Conservation (phyloP, 2,113 vertebrate genomes). For the Ifrita kowaldi region DNA sequence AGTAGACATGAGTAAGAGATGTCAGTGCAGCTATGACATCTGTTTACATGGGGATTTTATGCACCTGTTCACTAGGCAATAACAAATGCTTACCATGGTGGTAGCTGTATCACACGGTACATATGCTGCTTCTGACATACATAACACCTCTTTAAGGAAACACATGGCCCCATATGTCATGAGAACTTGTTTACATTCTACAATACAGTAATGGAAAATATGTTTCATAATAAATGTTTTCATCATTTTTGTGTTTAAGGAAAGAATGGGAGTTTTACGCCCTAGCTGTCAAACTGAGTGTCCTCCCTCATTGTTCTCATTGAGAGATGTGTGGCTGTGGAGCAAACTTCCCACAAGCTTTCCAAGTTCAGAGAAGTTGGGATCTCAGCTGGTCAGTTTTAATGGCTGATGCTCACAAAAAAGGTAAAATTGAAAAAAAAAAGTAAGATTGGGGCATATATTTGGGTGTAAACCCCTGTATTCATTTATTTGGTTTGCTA, state of each 20-base stretch:
- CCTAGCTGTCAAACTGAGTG: constrained; percentile 35
- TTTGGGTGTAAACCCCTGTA: neutral
- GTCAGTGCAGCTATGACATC: constrained; percentile 55
- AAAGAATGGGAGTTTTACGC: constrained; percentile 53
- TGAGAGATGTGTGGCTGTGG: neutral
- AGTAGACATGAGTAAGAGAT: constrained; percentile 26
- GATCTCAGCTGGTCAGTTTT: neutral
- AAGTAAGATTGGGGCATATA: neutral
- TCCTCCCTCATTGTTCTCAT: constrained; percentile 28
- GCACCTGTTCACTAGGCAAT: constrained; percentile 73
- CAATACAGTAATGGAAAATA: constrained; percentile 73
- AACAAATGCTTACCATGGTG: constrained; percentile 61
- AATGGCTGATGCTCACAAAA: neutral
- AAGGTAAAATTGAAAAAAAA: neutral
- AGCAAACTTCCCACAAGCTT: neutral
- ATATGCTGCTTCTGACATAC: constrained; percentile 73
- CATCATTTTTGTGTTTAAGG: constrained; percentile 64
- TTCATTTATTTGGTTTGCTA: neutral
- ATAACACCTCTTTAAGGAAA: constrained; percentile 78
- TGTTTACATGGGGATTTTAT: constrained; percentile 66
- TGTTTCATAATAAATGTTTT: constrained; percentile 77
- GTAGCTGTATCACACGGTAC: constrained; percentile 73
- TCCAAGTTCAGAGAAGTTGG: neutral
- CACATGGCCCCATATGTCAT: constrained; percentile 79
- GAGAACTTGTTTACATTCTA: constrained; percentile 72